These are phyloP conservation scores for Conchocele bisecta DNA, from an alignment of 2,888 invertebrate species.

Conservation along the genomic window DNA sequence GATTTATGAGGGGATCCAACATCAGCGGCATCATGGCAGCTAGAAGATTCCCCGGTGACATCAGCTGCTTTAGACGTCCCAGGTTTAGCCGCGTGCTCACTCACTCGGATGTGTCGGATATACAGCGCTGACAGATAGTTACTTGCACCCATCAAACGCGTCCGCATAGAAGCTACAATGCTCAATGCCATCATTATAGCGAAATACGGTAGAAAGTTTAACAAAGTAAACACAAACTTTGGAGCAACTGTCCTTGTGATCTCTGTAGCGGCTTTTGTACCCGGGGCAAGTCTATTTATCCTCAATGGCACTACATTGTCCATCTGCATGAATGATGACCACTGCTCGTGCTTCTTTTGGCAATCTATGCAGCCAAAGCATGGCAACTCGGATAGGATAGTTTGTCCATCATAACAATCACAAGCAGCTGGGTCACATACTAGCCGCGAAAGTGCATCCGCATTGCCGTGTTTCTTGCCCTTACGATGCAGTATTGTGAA, in stretches of 20 bases:
- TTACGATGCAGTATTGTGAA: constrained; percentile 34
- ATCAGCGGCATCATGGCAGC: not conserved
- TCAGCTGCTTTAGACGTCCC: not conserved
- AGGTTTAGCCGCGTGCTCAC: not conserved
- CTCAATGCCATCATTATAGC: not conserved
- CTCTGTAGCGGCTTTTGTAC: too few relatives aligned
- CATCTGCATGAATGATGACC: constrained; percentile 6
- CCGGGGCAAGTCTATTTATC: not conserved
- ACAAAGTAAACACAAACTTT: too few relatives aligned
- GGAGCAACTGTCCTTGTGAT: not conserved
- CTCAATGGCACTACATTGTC: not conserved
- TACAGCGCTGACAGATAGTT: too few relatives aligned
- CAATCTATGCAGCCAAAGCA: not conserved
- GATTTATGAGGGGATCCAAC: not conserved
- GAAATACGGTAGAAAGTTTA: too few relatives aligned
- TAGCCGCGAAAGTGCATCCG: constrained; percentile 1
- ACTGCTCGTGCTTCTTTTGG: constrained; percentile 8
- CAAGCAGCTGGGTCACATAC: not conserved
- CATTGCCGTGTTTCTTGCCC: constrained; percentile 20
- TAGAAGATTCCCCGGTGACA: not conserved
- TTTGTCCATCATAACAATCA: constrained; percentile 5
- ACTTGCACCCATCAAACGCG: too few relatives aligned
- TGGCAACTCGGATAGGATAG: not conserved
- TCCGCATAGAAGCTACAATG: not conserved
- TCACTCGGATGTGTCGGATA: too few relatives aligned